Evolutionary conservation across 2,888 invertebrate genomes (phyloP).

Genomic region (Trichopria drosophilae): DNA sequence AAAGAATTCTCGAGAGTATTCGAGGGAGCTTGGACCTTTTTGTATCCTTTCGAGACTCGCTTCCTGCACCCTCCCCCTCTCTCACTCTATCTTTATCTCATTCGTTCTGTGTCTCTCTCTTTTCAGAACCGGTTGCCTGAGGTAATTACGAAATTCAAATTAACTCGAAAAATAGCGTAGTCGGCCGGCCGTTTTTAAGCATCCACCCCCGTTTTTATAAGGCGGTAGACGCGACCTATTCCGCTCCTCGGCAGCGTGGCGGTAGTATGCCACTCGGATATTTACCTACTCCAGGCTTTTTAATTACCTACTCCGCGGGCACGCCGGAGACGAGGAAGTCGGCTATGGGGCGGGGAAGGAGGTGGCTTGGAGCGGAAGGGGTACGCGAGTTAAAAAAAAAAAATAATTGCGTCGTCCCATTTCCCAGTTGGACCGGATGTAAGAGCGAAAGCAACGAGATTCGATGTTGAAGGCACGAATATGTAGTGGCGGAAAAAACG

Average conservation of each 20-base stretch:
- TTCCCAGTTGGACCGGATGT: constrained; percentile 37
- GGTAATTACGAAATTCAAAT: constrained; percentile 59
- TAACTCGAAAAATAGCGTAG: constrained; percentile 57
- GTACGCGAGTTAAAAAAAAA: constrained; percentile 30
- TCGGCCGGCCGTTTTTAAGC: constrained; percentile 52
- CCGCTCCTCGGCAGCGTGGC: constrained; percentile 43
- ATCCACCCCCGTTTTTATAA: constrained; percentile 44
- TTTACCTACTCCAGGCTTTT: constrained; percentile 58
- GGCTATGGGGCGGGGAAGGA: neutral
- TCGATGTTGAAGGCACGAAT: too few species aligned
- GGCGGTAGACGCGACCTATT: constrained; percentile 50
- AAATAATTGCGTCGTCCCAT: constrained; percentile 42
- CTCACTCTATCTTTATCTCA: neutral
- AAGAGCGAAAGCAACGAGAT: constrained; percentile 30
- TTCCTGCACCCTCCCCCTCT: constrained; percentile 13
- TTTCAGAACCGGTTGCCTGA: constrained; percentile 46
- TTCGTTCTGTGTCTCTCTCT: constrained; percentile 1
- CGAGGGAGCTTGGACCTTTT: constrained; percentile 48
- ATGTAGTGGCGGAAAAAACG: too few species aligned
- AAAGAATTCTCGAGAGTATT: constrained; percentile 52
- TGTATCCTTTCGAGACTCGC: constrained; percentile 49
- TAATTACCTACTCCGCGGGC: constrained; percentile 50
- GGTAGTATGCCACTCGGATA: constrained; percentile 53
- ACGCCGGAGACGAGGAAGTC: constrained; percentile 5
- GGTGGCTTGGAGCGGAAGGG: constrained; percentile 28